Conservation (phyloP, 1,140 invertebrate species). For the Drosophila grimshawi region DNA sequence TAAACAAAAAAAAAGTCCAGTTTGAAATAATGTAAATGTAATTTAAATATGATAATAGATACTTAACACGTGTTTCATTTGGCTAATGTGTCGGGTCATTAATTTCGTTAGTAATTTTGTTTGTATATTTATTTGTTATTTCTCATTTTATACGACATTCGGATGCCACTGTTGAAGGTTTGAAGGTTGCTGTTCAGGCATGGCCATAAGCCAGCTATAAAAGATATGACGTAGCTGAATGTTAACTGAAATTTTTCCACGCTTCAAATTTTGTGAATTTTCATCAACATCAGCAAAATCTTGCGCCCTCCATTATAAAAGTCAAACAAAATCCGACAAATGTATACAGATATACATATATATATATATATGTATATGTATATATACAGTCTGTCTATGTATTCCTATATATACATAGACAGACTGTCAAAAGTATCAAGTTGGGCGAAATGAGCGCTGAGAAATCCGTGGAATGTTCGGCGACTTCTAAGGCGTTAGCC, state of each 20-base stretch:
- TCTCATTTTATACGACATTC: neutral
- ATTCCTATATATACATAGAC: conserved; percentile 12
- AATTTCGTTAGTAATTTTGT: neutral
- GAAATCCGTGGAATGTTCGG: conserved; percentile 3
- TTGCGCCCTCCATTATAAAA: conserved; percentile 63
- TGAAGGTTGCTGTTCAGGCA: neutral
- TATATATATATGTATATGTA: neutral
- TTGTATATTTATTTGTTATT: neutral
- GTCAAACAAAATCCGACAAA: conserved; percentile 58
- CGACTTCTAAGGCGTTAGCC: conserved; percentile 34
- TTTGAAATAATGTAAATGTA: neutral
- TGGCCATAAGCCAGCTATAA: conserved; percentile 45
- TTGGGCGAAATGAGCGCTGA: neutral
- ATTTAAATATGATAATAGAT: neutral
- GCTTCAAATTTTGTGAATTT: conserved; percentile 65
- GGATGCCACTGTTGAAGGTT: conserved; percentile 9
- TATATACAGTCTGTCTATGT: too few relatives aligned
- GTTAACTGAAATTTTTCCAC: conserved; percentile 72
- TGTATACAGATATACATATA: conserved; percentile 1
- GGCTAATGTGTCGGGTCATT: neutral
- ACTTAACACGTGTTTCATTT: neutral
- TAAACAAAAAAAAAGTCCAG: too few relatives aligned
- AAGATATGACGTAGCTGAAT: conserved; percentile 54
- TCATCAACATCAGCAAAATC: conserved; percentile 63
- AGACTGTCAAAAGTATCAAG: conserved; percentile 23